phyloP scores from a whole-genome alignment of 1,140 invertebrate genomes.

The Ostrea edulis region DNA sequence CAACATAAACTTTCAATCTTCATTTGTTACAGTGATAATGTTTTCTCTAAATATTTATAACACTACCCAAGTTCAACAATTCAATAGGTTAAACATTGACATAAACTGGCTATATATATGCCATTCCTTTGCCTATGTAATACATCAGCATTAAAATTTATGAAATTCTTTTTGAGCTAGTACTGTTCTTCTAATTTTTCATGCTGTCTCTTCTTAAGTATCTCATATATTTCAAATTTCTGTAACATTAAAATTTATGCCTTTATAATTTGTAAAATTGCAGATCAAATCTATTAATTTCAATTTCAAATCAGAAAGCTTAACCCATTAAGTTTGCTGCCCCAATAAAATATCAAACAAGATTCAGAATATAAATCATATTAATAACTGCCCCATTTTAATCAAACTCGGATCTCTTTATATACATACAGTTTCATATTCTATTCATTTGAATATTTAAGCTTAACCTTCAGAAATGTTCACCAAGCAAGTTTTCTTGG shows the following conservation, averaged over 20 bases:
- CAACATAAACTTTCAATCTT: background rate
- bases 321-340: background rate
- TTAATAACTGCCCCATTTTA: background rate
- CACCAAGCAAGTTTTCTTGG: background rate
- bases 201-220: too few relatives aligned
- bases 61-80: background rate
- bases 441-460: background rate
- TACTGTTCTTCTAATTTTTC: background rate
- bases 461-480: background rate
- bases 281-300: background rate
- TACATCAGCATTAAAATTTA: background rate
- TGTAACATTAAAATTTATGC: background rate
- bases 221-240: background rate
- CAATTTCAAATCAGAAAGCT: background rate
- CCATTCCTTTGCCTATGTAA: background rate
- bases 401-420: background rate
- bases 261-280: background rate
- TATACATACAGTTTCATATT: slow-evolving; percentile 13
- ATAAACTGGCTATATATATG: background rate
- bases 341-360: background rate
- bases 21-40: background rate
- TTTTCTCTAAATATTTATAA: slow-evolving; percentile 17
- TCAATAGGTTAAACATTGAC: background rate
- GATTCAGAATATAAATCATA: background rate
- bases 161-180: background rate